Evolutionary conservation across 2,113 vertebrate species (phyloP).

Genomic region (Elachura formosa): DNA sequence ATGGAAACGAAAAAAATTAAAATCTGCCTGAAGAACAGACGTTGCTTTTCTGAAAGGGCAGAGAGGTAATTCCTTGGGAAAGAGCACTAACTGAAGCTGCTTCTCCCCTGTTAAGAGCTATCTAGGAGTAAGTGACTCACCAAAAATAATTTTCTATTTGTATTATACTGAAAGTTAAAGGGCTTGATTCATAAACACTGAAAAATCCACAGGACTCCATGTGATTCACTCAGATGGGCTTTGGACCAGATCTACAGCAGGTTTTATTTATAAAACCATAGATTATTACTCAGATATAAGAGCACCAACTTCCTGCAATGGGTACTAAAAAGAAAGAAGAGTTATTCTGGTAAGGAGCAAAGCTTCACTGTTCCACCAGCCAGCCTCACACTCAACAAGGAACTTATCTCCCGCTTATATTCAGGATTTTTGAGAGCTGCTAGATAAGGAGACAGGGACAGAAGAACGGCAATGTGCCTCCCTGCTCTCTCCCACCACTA

Average conservation of each 20-base stretch:
- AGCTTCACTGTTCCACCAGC: not conserved
- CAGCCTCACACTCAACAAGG: not conserved
- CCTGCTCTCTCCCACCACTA: not conserved
- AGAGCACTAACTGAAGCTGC: not conserved
- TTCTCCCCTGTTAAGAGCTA: not conserved
- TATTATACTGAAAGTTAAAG: not conserved
- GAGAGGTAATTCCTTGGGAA: not conserved
- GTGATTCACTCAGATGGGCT: not conserved
- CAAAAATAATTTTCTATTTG: constrained; percentile 1
- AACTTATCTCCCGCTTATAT: not conserved
- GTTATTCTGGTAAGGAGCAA: not conserved
- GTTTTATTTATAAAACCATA: constrained; percentile 27
- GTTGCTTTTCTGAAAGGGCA: not conserved
- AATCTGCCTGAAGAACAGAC: not conserved
- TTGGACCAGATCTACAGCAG: not conserved
- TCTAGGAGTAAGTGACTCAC: not conserved
- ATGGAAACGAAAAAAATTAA: not conserved
- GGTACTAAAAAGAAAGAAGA: not conserved
- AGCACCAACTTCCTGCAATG: not conserved
- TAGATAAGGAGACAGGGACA: not conserved
- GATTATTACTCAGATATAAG: not conserved
- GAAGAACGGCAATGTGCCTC: accelerated
- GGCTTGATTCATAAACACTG: not conserved
- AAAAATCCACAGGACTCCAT: not conserved
- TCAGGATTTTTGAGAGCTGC: not conserved